Conservation (phyloP, 2,888 invertebrate species). For the Amiota mariae region DNA sequence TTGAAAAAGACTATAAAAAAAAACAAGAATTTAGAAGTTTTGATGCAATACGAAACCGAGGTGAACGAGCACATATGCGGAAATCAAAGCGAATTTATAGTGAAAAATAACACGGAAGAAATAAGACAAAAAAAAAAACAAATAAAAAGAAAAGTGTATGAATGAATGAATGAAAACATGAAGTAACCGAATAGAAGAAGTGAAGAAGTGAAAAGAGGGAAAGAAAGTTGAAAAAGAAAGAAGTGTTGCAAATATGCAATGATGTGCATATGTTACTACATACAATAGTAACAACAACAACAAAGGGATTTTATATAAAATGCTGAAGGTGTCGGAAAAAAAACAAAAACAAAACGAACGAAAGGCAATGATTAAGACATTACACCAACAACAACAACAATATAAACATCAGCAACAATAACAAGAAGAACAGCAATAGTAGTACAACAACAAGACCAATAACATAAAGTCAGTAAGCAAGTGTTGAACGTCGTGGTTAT, state of each 20-base stretch:
- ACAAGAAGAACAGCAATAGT: constrained; percentile 13
- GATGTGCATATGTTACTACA: no score
- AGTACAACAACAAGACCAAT: constrained; percentile 25
- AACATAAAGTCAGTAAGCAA: no score
- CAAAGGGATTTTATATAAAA: neutral
- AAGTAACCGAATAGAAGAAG: neutral
- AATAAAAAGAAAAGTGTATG: neutral
- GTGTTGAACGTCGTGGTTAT: constrained; percentile 8
- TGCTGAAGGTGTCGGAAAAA: neutral
- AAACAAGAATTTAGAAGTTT: no score
- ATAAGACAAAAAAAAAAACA: constrained; percentile 3
- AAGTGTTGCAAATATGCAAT: no score
- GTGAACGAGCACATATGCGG: no score
- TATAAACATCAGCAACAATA: neutral
- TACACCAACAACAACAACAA: constrained; percentile 14
- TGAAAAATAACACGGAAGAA: constrained; percentile 17
- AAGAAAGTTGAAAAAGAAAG: neutral
- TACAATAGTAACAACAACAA: neutral
- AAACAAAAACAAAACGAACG: neutral
- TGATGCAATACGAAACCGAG: no score
- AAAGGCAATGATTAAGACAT: constrained; percentile 21
- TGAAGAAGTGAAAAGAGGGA: neutral
- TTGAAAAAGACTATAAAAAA: neutral
- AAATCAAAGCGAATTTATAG: constrained; percentile 26
- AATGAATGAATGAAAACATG: neutral